phyloP scores from a whole-genome alignment of 2,888 invertebrate genomes.

The Campoplex nolae region DNA sequence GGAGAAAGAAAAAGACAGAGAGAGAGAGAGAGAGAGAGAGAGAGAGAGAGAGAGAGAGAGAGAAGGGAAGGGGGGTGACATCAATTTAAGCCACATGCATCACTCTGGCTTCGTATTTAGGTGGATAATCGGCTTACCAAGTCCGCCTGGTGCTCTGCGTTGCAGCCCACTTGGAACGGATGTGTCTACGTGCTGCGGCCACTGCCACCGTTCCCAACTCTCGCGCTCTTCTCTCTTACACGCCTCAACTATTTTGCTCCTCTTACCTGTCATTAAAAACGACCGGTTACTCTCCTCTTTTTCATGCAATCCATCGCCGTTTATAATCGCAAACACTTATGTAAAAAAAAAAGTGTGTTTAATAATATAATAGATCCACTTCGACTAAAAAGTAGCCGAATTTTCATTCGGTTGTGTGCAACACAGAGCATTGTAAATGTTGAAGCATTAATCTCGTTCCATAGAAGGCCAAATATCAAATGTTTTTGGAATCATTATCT shows the following conservation, averaged over 20 bases:
- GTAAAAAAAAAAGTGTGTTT: conserved; percentile 13
- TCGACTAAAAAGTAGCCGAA: not conserved
- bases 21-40: conserved; percentile 53
- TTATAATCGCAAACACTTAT: conserved; percentile 16
- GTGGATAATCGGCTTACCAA: conserved; percentile 84
- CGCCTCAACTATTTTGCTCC: conserved; percentile 39
- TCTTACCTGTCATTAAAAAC: conserved; percentile 67
- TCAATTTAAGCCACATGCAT: conserved; percentile 83
- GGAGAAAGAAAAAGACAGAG: not conserved
- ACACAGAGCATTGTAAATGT: not conserved
- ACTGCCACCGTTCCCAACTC: conserved; percentile 50
- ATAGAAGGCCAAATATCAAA: not conserved
- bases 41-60: conserved; percentile 19
- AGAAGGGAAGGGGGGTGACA: conserved; percentile 73
- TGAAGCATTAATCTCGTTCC: not conserved
- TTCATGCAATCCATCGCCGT: conserved; percentile 47
- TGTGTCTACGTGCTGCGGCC: conserved; percentile 73
- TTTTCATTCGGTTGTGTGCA: not conserved
- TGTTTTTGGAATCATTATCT: not conserved
- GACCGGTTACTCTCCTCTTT: conserved; percentile 66
- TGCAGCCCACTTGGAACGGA: conserved; percentile 76
- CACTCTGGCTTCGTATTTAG: conserved; percentile 84
- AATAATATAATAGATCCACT: not conserved
- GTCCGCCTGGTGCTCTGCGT: conserved; percentile 73
- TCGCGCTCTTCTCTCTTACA: conserved; percentile 31